Percentiles rank a stretch among this genome's conserved stretches.
These are phyloP conservation scores for Etheostoma cragini DNA, from an alignment of 2,113 vertebrate genomes.

Conservation along the genomic window DNA sequence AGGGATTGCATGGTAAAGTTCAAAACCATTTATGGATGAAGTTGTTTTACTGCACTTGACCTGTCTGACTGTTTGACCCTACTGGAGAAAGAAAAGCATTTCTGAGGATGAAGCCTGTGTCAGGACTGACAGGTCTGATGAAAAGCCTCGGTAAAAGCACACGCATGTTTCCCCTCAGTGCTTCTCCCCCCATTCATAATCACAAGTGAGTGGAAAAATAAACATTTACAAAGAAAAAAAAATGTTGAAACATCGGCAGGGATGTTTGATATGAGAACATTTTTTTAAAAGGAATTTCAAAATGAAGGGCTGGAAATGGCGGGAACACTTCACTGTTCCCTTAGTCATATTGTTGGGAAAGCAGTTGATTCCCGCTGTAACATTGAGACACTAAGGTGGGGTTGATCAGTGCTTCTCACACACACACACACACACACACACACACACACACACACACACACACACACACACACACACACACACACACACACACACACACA, in stretches of 20 bases:
- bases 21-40: constrained; percentile 40
- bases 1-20: constrained; percentile 23
- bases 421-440: not conserved
- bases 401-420: not conserved
- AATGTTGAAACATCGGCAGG: constrained; percentile 46
- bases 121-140: constrained; percentile 44
- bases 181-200: constrained; percentile 57
- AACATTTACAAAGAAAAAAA: constrained; percentile 63
- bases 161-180: constrained; percentile 43
- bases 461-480: constrained; percentile 11
- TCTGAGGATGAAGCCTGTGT: constrained; percentile 38
- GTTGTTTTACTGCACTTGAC: constrained; percentile 50
- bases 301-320: constrained; percentile 41
- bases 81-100: constrained; percentile 42
- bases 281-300: constrained; percentile 33
- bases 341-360: constrained; percentile 63
- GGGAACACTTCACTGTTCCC: constrained; percentile 46
- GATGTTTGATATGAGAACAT: constrained; percentile 42
- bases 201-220: constrained; percentile 46
- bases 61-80: constrained; percentile 49
- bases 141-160: constrained; percentile 38
- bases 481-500: not conserved
- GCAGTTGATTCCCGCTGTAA: not conserved
- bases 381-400: constrained; percentile 34
- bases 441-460: constrained; percentile 6